Evolutionary conservation across 2,797 vertebrate genomes (phyloP), one percentile per base, ranked within the genome.

Genomic region (Loris lydekkerianus): DNA sequence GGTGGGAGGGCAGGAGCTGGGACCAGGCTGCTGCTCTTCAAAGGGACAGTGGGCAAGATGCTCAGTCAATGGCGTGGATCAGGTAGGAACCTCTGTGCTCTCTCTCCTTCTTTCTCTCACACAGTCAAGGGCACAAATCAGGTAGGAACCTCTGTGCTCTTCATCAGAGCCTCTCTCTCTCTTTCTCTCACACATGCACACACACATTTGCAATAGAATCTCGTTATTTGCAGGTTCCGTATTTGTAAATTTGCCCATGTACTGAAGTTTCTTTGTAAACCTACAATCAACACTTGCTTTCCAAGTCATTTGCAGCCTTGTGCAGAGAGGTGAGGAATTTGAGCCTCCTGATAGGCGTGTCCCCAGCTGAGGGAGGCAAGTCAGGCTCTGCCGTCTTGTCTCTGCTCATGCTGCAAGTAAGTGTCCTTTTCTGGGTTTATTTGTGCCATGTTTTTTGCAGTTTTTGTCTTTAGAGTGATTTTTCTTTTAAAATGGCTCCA

Each of bases 281-380:
- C 60, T 43, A 25, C 49, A 15, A n/a, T 27, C 49, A 56, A 14
- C 34, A 11, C 67, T 14, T 7, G 27, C 17, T 65, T 43, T 27
- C 2, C 1, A 67, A 1, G 56, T 46, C 46, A 3, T 37, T 18
- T 7, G 13, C 17, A 5, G 73, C 20, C 5, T 1, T 0, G 13
- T 0, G 0, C 14, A 4, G 31, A 29, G n/a, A 0, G 3, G 40
- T 25, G 23, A n/a, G 31, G 13, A 17, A n/a, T 13, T 23, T 0
- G 75, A 31, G n/a, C 31, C 46, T 10, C 75, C 20, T 0, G 13
- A 25, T 10, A 6, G 34, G 34, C 21, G 4, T 21, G 1, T 10
- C 10, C 6, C 11, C 2, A 10, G n/a, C 4, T 0, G 61, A 37
- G 29, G 37, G 25, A 31, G 9, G 8, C 29, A 21, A 1, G 43